These are phyloP conservation scores for Brienomyrus longianalis DNA, from an alignment of 2,113 vertebrate genomes.

Conservation along the genomic window DNA sequence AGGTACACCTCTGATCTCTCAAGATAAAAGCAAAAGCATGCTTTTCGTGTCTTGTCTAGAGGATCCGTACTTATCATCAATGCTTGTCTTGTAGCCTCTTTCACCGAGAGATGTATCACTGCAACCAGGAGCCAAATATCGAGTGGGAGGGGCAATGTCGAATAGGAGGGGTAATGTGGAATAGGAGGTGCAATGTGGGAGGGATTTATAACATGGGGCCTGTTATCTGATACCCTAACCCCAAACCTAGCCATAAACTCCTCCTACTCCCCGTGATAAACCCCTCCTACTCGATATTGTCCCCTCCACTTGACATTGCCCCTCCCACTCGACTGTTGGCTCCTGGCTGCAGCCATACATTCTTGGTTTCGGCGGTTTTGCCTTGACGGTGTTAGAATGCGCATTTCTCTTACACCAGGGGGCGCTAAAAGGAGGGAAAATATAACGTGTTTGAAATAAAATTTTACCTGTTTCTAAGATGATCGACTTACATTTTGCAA, in stretches of 20 bases:
- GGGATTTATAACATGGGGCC: too few species aligned
- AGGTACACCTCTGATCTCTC: not conserved
- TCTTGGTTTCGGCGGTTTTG: not conserved
- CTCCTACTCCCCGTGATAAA: too few species aligned
- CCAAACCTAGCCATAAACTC: too few species aligned
- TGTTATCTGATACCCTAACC: too few species aligned
- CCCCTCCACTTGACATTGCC: too few species aligned
- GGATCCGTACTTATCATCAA: not conserved
- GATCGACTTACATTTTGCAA: not conserved
- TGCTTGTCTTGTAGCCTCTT: not conserved
- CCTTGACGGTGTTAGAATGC: not conserved
- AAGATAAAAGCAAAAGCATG: not conserved
- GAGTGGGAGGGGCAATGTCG: too few species aligned
- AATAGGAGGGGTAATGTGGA: too few species aligned
- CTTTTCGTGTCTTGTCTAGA: not conserved
- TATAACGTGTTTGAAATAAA: not conserved
- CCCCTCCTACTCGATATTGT: too few species aligned
- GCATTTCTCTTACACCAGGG: not conserved
- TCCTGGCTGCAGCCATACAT: too few species aligned
- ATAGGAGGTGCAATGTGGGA: too few species aligned
- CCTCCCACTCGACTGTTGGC: too few species aligned
- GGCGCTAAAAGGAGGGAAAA: not conserved
- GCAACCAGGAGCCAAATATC: too few species aligned
- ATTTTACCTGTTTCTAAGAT: not conserved
- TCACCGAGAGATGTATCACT: not conserved